Conservation (phyloP, 2,888 invertebrate genomes). For the Eupithecia subumbrata region DNA sequence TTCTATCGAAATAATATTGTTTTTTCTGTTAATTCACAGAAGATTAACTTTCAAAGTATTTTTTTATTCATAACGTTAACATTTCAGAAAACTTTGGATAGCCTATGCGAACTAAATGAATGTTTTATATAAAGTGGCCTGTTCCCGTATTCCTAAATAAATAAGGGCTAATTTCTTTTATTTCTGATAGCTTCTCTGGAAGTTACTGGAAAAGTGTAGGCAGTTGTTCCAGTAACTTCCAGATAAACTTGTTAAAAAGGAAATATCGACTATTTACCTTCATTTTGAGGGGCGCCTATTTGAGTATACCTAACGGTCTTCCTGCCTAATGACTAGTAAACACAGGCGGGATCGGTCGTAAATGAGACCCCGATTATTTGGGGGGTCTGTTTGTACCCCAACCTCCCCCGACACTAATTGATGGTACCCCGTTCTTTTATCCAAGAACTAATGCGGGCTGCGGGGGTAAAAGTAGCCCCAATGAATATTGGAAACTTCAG, state of each 20-base stretch:
- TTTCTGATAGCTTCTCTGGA: too few species aligned
- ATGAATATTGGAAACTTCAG: not conserved
- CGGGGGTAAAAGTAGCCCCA: not conserved
- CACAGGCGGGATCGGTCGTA: conserved; percentile 56
- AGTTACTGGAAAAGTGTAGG: too few species aligned
- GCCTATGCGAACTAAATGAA: not conserved
- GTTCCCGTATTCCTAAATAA: not conserved
- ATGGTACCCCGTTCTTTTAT: conserved; percentile 62
- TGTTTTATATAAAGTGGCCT: not conserved
- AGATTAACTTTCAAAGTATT: not conserved
- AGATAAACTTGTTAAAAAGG: not conserved
- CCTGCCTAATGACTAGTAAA: conserved; percentile 76
- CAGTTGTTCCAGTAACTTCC: not conserved
- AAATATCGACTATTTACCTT: conserved; percentile 17
- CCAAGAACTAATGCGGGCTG: conserved; percentile 38
- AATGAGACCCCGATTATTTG: conserved; percentile 76
- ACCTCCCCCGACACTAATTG: conserved; percentile 72
- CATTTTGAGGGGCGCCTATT: conserved; percentile 33
- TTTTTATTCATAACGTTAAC: not conserved
- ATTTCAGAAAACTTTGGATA: not conserved
- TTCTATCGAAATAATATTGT: not conserved
- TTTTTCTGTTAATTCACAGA: not conserved
- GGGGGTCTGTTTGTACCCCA: conserved; percentile 60
- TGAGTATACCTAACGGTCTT: conserved; percentile 54
- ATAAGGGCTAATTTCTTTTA: too few species aligned